phyloP scores from a whole-genome alignment of 1,140 invertebrate genomes.

The Amyelois transitella region DNA sequence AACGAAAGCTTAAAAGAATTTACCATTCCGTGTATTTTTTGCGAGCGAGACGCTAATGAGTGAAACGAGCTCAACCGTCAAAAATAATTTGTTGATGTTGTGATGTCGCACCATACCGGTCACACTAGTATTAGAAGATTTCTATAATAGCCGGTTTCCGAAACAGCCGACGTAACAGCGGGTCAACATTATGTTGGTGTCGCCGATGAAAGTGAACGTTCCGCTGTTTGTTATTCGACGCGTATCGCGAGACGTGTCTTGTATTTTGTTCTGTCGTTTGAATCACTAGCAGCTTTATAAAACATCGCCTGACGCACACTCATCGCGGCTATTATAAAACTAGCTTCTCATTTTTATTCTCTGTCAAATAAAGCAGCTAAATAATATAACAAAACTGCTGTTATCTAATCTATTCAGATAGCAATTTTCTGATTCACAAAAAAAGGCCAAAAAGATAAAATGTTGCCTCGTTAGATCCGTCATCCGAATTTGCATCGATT shows the following conservation, averaged over 20 bases:
- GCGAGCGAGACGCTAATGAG: slow-evolving; percentile 4
- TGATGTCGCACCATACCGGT: slow-evolving; percentile 7
- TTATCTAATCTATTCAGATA: no score
- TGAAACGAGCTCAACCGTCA: not conserved
- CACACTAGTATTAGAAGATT: slow-evolving; percentile 18
- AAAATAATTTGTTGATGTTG: slow-evolving; percentile 3
- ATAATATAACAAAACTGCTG: no score
- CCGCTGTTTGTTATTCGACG: slow-evolving; percentile 62
- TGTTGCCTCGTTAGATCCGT: no score
- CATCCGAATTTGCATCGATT: no score
- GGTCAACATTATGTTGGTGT: slow-evolving; percentile 39
- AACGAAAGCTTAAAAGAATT: slow-evolving; percentile 18
- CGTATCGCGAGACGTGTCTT: slow-evolving; percentile 40
- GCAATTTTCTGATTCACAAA: no score
- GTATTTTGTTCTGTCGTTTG: slow-evolving; percentile 16
- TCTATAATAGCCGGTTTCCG: slow-evolving; percentile 22
- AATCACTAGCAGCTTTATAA: not conserved
- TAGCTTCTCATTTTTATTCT: not conserved
- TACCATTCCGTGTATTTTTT: slow-evolving; percentile 14
- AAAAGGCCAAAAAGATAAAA: no score
- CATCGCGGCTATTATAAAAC: not conserved
- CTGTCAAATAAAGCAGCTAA: no score
- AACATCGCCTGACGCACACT: not conserved
- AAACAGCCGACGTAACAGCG: slow-evolving; percentile 18
- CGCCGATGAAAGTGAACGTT: slow-evolving; percentile 63